Evolutionary conservation across 2,797 vertebrate genomes (phyloP).

Genomic region (Sebastes hubbsi): DNA sequence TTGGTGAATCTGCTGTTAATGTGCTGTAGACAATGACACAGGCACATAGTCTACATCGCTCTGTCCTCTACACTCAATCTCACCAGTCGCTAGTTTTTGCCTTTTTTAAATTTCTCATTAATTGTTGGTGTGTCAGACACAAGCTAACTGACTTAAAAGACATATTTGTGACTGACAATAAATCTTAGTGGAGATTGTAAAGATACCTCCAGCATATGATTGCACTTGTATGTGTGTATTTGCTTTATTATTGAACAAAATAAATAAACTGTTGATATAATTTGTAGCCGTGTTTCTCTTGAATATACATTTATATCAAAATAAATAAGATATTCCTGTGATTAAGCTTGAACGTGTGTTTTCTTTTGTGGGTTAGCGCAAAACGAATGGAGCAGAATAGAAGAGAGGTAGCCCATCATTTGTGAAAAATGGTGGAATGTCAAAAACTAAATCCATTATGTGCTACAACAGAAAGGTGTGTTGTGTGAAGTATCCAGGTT

Average conservation of each 20-base stretch:
- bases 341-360: background rate
- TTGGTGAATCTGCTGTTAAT: constrained; percentile 77
- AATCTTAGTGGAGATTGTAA: background rate
- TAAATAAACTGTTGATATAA: constrained; percentile 30
- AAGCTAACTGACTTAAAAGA: background rate
- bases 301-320: background rate
- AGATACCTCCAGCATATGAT: background rate
- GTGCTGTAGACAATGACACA: constrained; percentile 42
- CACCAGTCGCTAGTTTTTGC: background rate
- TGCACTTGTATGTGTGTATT: background rate
- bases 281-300: background rate
- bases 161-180: background rate
- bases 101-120: background rate
- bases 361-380: background rate
- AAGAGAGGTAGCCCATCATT: background rate
- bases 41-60: background rate
- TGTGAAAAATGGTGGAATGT: background rate
- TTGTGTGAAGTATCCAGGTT: background rate
- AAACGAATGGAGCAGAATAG: background rate
- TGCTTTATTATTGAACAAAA: constrained; percentile 1
- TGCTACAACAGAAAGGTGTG: background rate
- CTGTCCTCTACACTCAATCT: background rate
- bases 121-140: background rate
- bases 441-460: background rate
- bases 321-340: background rate